These are phyloP conservation scores for Lepidochrysops patricia DNA, from an alignment of 2,888 invertebrate genomes.

Conservation along the genomic window DNA sequence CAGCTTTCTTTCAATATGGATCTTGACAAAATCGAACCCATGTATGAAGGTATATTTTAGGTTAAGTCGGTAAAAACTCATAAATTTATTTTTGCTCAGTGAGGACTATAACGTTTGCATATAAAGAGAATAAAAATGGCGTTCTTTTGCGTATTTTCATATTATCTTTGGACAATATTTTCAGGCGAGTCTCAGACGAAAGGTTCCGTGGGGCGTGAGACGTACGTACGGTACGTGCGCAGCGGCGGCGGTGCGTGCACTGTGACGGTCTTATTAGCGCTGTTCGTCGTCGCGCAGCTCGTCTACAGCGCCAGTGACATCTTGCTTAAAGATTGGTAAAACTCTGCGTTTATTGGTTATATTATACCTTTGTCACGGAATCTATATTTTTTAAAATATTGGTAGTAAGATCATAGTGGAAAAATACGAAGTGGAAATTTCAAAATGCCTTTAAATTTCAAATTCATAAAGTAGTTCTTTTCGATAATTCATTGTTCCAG, in stretches of 20 bases:
- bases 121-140: too few relatives aligned
- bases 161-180: background rate
- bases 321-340: conserved; percentile 76
- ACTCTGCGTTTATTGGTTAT: too few relatives aligned
- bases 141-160: background rate
- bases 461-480: too few relatives aligned
- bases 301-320: conserved; percentile 77
- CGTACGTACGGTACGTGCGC: conserved; percentile 71
- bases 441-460: too few relatives aligned
- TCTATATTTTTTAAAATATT: too few relatives aligned
- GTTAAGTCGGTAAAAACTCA: too few relatives aligned
- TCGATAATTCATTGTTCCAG: conserved; percentile 43
- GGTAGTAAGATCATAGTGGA: too few relatives aligned
- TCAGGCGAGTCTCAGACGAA: conserved; percentile 54
- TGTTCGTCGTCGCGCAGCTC: conserved; percentile 71
- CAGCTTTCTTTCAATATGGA: conserved; percentile 60
- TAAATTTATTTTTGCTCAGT: too few relatives aligned
- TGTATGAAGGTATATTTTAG: conserved; percentile 49
- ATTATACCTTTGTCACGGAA: too few relatives aligned
- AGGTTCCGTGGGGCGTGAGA: conserved; percentile 59
- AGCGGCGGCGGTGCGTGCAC: conserved; percentile 71
- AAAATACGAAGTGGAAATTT: too few relatives aligned
- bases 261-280: conserved; percentile 58
- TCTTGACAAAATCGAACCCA: conserved; percentile 45
- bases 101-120: too few relatives aligned